Evolutionary conservation across 2,797 vertebrate genomes (phyloP), one percentile per base, ranked within the genome.

Genomic region (Cyclura pinguis): DNA sequence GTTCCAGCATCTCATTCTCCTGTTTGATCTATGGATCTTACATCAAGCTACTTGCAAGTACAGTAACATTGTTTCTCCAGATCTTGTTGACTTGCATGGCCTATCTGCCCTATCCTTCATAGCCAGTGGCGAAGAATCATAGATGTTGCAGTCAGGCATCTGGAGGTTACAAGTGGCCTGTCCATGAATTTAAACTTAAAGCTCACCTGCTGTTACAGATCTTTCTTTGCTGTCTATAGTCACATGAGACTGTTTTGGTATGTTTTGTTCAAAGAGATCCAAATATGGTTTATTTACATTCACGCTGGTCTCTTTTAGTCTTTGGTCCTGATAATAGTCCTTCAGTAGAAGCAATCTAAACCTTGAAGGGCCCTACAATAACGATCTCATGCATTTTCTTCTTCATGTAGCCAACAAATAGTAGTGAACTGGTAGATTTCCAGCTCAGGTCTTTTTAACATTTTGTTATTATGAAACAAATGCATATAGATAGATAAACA

Each of bases 301-400:
- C 38, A n/a, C 38, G 38, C 47, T 52, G 13, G 5, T 47, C 47
- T 72, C 22, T 35, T 81, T 42, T 57, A 38, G 10, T 50, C 55
- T 86, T 57, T 38, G 4, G 50, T 80, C 77, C 77, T 29, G 47
- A 29, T n/a, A 47, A 47, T 4, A 64, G 6, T 84, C 57, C 22
- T 92, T 47, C 69, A 89, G 1, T 88, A 89, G n/a, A 32, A 74
- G 84, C 35, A 38, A 29, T 29, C 52, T 80, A 16, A 82, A 52
- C 24, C 59, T 62, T 62, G 59, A 62, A 62, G 6, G 59, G 59
- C 4, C 59, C 20, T 62, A 62, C 20, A 59, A 22, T 62, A 62
- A 62, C 20, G 52, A 52, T 52, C 10, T 22, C 6, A 62, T 5
- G 20, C 22, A 62, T 22, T 20, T 62, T 62, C 13, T 62, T 62